Percentiles rank a stretch among this genome's conserved stretches.
phyloP scores from a whole-genome alignment of 2,888 invertebrate species.

The Xylota segnis region DNA sequence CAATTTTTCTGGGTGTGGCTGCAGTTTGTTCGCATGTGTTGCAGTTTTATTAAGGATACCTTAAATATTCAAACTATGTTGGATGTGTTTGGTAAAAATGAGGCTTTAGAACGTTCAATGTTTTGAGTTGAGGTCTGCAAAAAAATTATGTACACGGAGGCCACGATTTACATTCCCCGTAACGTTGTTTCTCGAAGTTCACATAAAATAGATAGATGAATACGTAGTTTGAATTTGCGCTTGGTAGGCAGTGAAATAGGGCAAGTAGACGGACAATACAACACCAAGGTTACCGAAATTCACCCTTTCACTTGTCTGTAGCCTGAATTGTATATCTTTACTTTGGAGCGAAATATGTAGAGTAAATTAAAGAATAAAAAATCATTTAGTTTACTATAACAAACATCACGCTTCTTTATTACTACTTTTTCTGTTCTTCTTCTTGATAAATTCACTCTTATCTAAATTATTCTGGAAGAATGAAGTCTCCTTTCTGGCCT shows the following conservation, averaged over 20 bases:
- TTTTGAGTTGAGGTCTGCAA: too few relatives aligned
- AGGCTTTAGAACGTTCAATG: neutral
- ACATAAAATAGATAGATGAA: too few relatives aligned
- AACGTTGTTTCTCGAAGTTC: too few relatives aligned
- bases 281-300: too few relatives aligned
- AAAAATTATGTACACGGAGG: too few relatives aligned
- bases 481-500: conserved; percentile 95
- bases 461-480: conserved; percentile 94
- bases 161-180: too few relatives aligned
- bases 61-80: neutral
- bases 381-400: neutral
- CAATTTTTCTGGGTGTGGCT: conserved; percentile 50
- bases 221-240: too few relatives aligned
- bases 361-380: too few relatives aligned
- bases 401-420: conserved; percentile 74
- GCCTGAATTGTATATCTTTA: too few relatives aligned
- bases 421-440: conserved; percentile 80
- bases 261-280: too few relatives aligned
- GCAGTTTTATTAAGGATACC: neutral
- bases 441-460: conserved; percentile 89
- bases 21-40: conserved; percentile 47
- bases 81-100: neutral
- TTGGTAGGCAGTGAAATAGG: too few relatives aligned
- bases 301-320: too few relatives aligned
- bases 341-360: neutral